phyloP scores from a whole-genome alignment of 1,140 invertebrate genomes.

The Ctenoplectra terminalis region DNA sequence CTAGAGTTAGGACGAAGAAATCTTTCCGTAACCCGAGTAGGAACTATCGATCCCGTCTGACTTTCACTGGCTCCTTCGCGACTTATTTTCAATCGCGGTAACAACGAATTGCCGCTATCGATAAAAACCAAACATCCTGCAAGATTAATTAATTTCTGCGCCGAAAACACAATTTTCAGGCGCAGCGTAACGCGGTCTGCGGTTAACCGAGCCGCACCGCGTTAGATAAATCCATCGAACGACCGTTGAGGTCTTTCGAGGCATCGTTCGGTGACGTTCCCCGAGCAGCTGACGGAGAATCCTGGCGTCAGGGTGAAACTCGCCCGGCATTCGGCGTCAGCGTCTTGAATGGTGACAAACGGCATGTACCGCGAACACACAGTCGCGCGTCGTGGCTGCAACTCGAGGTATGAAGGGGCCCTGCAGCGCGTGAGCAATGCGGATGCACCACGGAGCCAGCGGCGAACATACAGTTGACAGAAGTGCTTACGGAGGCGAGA shows the following conservation, averaged over 20 bases:
- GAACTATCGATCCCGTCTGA: too few relatives aligned
- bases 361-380: slow-evolving; percentile 69
- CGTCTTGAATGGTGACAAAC: slow-evolving; percentile 71
- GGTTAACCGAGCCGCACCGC: neutral
- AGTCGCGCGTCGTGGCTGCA: slow-evolving; percentile 58
- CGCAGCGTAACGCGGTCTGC: neutral
- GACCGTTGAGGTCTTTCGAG: neutral
- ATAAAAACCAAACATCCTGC: neutral
- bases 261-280: neutral
- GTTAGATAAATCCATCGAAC: slow-evolving; percentile 20
- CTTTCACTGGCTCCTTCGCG: too few relatives aligned
- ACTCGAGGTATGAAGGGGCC: slow-evolving; percentile 56
- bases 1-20: too few relatives aligned
- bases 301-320: slow-evolving; percentile 51
- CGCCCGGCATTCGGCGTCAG: slow-evolving; percentile 65
- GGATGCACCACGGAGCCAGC: slow-evolving; percentile 59
- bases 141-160: slow-evolving; percentile 4
- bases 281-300: slow-evolving; percentile 50
- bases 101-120: neutral
- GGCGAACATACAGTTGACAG: slow-evolving; percentile 65
- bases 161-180: slow-evolving; percentile 2
- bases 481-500: slow-evolving; percentile 67
- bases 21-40: too few relatives aligned
- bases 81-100: neutral
- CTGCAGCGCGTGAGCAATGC: slow-evolving; percentile 69